A percentile compares a stretch with the other conserved stretches of the same genome.
phyloP scores from a whole-genome alignment of 2,113 vertebrate species.

The Phylloscopus trochilus region DNA sequence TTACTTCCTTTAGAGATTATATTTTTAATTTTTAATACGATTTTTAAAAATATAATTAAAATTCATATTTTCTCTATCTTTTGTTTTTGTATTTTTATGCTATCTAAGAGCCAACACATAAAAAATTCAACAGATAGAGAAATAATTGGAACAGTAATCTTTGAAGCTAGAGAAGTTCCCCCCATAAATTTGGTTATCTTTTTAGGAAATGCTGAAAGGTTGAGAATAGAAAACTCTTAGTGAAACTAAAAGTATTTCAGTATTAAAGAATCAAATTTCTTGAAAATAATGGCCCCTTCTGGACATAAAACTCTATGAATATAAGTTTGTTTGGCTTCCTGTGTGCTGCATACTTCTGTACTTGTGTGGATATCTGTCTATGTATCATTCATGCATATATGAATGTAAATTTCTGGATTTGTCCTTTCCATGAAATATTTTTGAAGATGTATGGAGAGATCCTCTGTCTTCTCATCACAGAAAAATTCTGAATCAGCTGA shows the following conservation, averaged over 20 bases:
- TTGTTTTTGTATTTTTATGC: background rate
- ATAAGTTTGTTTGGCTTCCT: background rate
- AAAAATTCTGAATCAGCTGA: background rate
- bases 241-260: background rate
- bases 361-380: background rate
- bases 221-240: background rate
- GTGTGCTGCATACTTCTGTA: background rate
- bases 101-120: background rate
- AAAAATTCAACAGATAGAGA: background rate
- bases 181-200: background rate
- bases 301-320: background rate
- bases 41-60: background rate
- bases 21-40: background rate
- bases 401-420: background rate
- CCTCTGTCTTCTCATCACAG: background rate
- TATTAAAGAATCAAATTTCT: background rate
- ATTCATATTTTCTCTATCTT: background rate
- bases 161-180: background rate
- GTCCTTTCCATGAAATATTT: background rate
- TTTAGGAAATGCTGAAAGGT: background rate
- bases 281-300: background rate
- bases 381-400: background rate
- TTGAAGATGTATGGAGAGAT: background rate
- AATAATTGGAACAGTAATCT: background rate
- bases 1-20: background rate